Conservation (phyloP, 2,113 vertebrate genomes). For the Thymallus thymallus region DNA sequence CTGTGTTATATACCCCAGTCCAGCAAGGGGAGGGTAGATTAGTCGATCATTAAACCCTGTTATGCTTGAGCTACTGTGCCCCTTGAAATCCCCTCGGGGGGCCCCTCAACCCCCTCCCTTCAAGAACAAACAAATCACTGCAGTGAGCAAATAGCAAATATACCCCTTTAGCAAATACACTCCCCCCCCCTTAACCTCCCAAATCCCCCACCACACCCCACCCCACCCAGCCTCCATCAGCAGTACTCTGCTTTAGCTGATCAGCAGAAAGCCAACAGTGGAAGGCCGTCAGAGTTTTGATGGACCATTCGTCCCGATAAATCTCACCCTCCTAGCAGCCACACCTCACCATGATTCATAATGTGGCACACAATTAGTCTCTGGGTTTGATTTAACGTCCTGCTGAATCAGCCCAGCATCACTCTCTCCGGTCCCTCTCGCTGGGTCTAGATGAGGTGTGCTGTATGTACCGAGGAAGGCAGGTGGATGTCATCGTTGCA, state of each 20-base stretch:
- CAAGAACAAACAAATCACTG: constrained; percentile 72
- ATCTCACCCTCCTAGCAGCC: constrained; percentile 54
- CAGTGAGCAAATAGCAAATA: constrained; percentile 57
- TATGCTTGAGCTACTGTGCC: constrained; percentile 78
- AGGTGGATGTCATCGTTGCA: constrained; percentile 35
- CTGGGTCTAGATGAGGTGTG: not conserved
- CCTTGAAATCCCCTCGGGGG: constrained; percentile 55
- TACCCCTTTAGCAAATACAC: constrained; percentile 5
- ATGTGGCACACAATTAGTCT: constrained; percentile 65
- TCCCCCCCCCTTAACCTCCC: not conserved
- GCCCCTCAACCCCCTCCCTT: constrained; percentile 57
- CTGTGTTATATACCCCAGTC: constrained; percentile 78
- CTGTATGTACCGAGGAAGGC: not conserved
- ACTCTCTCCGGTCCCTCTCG: constrained; percentile 20
- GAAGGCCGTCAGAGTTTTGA: constrained; percentile 56
- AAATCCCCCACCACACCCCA: constrained; percentile 23
- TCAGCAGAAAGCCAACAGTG: constrained; percentile 70
- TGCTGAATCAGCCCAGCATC: constrained; percentile 68
- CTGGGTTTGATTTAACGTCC: constrained; percentile 66
- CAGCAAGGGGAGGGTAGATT: constrained; percentile 59
- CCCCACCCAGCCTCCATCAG: constrained; percentile 40
- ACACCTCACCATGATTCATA: constrained; percentile 63
- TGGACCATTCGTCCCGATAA: constrained; percentile 61
- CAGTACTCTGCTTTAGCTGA: constrained; percentile 61
- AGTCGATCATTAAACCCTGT: constrained; percentile 89